A percentile compares a stretch with the other conserved stretches of the same genome.
These are phyloP conservation scores for Crotalus helleri DNA, from an alignment of 2,113 vertebrate species.

Conservation along the genomic window DNA sequence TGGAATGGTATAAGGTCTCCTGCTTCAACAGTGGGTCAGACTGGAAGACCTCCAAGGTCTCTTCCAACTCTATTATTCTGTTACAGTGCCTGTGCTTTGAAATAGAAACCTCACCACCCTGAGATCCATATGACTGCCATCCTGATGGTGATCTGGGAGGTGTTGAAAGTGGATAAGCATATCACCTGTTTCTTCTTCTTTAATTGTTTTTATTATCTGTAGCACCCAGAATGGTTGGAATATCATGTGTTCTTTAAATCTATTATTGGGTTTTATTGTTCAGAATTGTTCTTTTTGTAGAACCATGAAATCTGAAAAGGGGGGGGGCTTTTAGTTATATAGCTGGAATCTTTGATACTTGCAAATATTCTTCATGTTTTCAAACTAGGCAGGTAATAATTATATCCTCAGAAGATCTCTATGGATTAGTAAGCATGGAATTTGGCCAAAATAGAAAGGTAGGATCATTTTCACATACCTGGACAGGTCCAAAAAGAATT, in stretches of 20 bases:
- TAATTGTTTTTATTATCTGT: neutral
- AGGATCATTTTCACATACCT: neutral
- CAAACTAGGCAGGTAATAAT: neutral
- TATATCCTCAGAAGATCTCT: neutral
- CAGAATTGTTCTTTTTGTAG: neutral
- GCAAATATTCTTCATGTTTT: neutral
- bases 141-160: neutral
- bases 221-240: neutral
- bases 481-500: neutral
- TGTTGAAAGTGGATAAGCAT: neutral
- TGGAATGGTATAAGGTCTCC: neutral
- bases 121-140: neutral
- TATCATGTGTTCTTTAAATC: neutral
- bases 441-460: neutral
- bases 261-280: neutral
- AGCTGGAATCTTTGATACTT: neutral
- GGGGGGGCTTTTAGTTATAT: neutral
- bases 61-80: neutral
- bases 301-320: neutral
- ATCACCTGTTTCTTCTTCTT: neutral
- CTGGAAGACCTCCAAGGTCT: neutral
- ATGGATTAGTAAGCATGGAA: neutral
- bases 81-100: neutral
- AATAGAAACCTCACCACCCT: neutral
- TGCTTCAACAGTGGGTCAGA: neutral